Conservation (phyloP, 2,888 invertebrate species). For the Cremastinae sp. region DNA sequence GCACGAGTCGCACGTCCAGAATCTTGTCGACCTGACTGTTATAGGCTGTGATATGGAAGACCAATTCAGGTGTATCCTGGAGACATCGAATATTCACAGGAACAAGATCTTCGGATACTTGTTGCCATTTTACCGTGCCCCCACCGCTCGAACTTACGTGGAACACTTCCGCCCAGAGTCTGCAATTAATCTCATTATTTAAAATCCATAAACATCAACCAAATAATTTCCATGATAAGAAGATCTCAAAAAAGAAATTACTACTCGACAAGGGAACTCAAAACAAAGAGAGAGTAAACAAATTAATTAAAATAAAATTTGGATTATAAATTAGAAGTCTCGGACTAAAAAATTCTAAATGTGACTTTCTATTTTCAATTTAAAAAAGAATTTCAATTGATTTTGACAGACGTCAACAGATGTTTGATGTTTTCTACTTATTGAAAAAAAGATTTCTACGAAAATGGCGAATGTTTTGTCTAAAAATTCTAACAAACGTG, state of each 20-base stretch:
- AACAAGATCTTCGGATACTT: constrained; percentile 98
- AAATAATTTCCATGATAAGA: neutral
- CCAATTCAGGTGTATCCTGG: constrained; percentile 97
- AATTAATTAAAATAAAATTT: too few relatives aligned
- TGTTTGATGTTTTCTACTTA: neutral
- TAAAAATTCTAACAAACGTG: constrained; percentile 60
- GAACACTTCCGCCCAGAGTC: constrained; percentile 99
- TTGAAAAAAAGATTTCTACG: constrained; percentile 4
- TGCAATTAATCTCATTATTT: constrained; percentile 79
- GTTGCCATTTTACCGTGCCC: constrained; percentile 97
- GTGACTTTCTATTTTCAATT: too few relatives aligned
- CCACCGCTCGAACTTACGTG: constrained; percentile 96
- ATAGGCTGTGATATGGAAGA: constrained; percentile 99
- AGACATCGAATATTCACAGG: constrained; percentile 99
- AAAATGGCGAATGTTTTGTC: constrained; percentile 2
- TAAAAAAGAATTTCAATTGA: too few relatives aligned
- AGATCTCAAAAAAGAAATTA: constrained; percentile 10
- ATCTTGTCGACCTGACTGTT: constrained; percentile 99
- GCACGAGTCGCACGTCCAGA: constrained; percentile 96
- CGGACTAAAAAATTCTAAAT: too few relatives aligned
- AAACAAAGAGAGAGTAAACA: too few relatives aligned
- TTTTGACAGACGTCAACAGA: too few relatives aligned
- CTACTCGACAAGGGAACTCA: too few relatives aligned
- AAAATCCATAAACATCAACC: neutral
- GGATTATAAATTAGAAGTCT: too few relatives aligned